phyloP scores from a whole-genome alignment of 2,888 invertebrate genomes.

The Eupithecia inturbata region DNA sequence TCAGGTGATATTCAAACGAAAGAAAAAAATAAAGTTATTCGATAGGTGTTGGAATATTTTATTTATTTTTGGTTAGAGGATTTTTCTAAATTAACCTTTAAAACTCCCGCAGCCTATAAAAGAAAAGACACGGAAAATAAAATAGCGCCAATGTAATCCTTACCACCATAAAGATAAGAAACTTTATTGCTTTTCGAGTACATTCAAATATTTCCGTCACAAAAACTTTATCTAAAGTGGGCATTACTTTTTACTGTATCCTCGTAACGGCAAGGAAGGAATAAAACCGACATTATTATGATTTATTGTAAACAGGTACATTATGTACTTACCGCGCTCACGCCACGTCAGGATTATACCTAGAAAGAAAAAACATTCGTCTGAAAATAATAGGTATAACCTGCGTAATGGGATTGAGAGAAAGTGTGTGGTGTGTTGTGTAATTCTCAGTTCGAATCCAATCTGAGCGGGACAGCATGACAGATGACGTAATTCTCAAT shows the following conservation, averaged over 20 bases:
- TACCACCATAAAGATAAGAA: conserved; percentile 22
- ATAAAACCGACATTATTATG: conserved; percentile 31
- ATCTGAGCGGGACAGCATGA: too few relatives aligned
- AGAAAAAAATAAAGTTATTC: too few relatives aligned
- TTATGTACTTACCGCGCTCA: conserved; percentile 28
- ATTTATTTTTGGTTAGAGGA: neutral
- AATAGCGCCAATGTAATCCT: conserved; percentile 9
- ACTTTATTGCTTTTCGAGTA: conserved; percentile 25
- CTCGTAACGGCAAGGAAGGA: conserved; percentile 16
- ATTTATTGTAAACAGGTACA: conserved; percentile 27
- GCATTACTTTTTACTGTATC: conserved; percentile 30
- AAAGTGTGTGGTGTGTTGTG: too few relatives aligned
- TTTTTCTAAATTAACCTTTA: neutral
- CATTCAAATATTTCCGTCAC: conserved; percentile 23
- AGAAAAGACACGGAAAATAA: conserved; percentile 5
- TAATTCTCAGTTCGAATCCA: too few relatives aligned
- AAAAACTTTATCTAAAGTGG: conserved; percentile 35
- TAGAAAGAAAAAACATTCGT: conserved; percentile 22
- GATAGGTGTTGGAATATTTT: too few relatives aligned
- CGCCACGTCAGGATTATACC: conserved; percentile 25
- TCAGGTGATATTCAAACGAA: too few relatives aligned
- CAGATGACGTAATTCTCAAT: too few relatives aligned
- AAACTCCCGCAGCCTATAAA: neutral
- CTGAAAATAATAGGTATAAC: neutral
- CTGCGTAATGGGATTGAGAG: too few relatives aligned